These are phyloP conservation scores for Adoxophyes honmai DNA, from an alignment of 1,140 invertebrate genomes.

Conservation along the genomic window DNA sequence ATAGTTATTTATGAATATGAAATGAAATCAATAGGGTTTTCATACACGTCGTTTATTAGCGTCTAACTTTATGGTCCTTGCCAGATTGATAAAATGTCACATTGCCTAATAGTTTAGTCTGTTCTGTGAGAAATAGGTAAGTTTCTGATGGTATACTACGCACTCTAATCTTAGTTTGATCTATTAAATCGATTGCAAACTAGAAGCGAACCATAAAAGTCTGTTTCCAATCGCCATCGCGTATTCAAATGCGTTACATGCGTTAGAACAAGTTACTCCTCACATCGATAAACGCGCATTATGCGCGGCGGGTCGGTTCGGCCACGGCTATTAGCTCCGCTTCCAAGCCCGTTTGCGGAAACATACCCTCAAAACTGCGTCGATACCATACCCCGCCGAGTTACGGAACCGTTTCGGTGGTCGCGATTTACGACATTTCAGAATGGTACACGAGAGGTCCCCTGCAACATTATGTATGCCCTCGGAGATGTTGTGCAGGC, in stretches of 20 bases:
- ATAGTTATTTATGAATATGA: too few species aligned
- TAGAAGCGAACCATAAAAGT: not conserved
- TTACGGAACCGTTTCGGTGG: not conserved
- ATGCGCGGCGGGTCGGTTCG: constrained; percentile 9
- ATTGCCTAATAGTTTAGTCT: too few species aligned
- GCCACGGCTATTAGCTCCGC: constrained; percentile 37
- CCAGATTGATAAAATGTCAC: too few species aligned
- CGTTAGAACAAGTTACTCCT: constrained; percentile 12
- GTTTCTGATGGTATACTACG: too few species aligned
- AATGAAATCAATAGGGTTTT: too few species aligned
- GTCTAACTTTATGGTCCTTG: too few species aligned
- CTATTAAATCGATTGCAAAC: not conserved
- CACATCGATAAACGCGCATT: constrained; percentile 13
- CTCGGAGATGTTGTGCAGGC: constrained; percentile 6
- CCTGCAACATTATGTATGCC: constrained; percentile 9
- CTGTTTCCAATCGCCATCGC: not conserved
- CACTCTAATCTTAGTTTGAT: not conserved
- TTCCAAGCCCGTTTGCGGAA: constrained; percentile 1
- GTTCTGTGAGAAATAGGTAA: too few species aligned
- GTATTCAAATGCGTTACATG: constrained; percentile 15
- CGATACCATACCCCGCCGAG: not conserved
- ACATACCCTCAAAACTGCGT: constrained; percentile 2
- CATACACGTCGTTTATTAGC: too few species aligned
- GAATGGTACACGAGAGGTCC: constrained; percentile 7
- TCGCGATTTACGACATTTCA: constrained; percentile 13